Base-by-base conservation (phyloP, 1,140 invertebrate species). In the Doryteuthis pealeii region DNA sequence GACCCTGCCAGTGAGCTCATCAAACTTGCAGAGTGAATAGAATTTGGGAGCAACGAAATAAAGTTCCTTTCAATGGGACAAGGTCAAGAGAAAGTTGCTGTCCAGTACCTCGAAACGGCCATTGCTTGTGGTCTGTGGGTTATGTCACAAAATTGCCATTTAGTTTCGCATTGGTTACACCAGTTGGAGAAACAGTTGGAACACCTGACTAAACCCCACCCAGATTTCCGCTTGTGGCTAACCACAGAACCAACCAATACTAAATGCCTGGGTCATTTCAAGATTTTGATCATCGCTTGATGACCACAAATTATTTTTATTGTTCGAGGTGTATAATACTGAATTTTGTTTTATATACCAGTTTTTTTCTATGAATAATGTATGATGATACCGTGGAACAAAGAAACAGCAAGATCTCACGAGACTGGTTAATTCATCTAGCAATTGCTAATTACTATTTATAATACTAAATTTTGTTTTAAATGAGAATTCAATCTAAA, bases 151-250 rank as follows among this genome's bases (percentile, higher is more conserved):
- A 96, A 96, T 85, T 96, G 95, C 78, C 95, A 97, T 85, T 89
- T 96, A 71, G 85, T 96, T 10, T 89, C 95, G 0, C 89, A 89
- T n/a, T 96, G 96, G 89, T 90, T 95, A 0, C 90, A 90, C 32
- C 91, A 92, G 65, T 86, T 97, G 66, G 95, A 96, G 85, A 96
- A 96, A 83, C 89, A 92, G 76, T 85, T 97, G 58, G 94, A 96
- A 78, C 90, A 92, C 79, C 90, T 94, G 72, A 90, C 88, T 62
- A 93, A 92, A 80, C 93, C 94, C 0, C 94, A 97, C 90, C 92
- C 93, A 0, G 93, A 96, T 85, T 97, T 96, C 86, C 89, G 95
- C n/a, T 88, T 97, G 0, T 97, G 95, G 95, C 87, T 97, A 33
- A 96, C 95, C 1, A 96, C 95, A 0, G 95, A 96, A 84, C 93